These are phyloP conservation scores for Cossypha niveicapilla DNA, from an alignment of 2,797 vertebrate species.

Conservation along the genomic window DNA sequence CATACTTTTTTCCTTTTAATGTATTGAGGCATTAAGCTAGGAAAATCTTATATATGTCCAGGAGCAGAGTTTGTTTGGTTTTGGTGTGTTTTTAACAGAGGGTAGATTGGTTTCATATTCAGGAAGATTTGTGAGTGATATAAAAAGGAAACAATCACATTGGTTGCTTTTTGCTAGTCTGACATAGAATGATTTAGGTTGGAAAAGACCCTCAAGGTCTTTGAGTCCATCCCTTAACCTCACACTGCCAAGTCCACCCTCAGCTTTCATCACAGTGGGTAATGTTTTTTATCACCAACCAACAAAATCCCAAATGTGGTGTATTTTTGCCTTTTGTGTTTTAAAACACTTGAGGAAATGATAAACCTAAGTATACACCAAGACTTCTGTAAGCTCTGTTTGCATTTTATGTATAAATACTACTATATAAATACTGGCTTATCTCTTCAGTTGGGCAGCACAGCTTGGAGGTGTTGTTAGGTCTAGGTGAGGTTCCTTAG, in stretches of 20 bases:
- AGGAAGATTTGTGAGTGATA: neutral
- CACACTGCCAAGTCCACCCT: neutral
- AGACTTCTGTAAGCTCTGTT: neutral
- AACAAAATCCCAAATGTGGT: neutral
- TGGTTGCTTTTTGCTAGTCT: neutral
- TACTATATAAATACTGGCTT: neutral
- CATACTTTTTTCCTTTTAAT: neutral
- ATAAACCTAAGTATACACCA: neutral
- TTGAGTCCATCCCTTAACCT: neutral
- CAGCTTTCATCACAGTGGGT: neutral
- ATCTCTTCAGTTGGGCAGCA: neutral
- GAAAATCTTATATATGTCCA: neutral
- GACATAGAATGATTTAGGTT: neutral
- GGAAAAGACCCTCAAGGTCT: neutral
- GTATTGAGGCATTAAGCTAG: neutral
- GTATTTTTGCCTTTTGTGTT: neutral
- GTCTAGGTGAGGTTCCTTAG: neutral
- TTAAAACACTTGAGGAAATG: neutral
- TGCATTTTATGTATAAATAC: neutral
- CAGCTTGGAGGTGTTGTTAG: neutral
- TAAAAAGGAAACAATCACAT: neutral
- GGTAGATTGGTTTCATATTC: neutral
- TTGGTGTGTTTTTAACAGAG: neutral
- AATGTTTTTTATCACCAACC: neutral
- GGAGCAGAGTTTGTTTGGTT: neutral